A percentile compares a stretch with the other conserved stretches of the same genome.
Conservation (phyloP, 1,140 invertebrate genomes). For the Ips nitidus region DNA sequence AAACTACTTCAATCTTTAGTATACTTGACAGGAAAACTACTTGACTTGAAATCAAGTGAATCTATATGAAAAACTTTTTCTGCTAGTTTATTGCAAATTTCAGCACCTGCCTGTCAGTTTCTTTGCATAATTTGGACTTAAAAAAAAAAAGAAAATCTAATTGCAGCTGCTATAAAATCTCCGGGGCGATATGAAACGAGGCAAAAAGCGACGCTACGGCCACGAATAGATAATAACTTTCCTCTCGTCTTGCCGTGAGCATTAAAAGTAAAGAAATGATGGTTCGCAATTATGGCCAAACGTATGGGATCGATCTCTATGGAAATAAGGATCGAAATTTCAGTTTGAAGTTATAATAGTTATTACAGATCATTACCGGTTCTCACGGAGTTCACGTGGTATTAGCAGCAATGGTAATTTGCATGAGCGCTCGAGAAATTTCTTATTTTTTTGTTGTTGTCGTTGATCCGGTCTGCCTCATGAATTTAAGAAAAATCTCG, state of each 20-base stretch:
- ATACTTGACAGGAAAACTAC: no score
- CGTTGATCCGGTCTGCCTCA: not conserved
- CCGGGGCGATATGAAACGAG: no score
- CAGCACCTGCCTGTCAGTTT: no score
- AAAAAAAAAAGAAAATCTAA: no score
- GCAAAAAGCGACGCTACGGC: no score
- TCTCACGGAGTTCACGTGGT: constrained; percentile 31
- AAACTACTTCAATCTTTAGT: no score
- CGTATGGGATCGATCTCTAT: constrained; percentile 39
- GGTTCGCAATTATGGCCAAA: constrained; percentile 32
- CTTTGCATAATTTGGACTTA: no score
- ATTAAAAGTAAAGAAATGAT: constrained; percentile 29
- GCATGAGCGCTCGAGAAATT: not conserved
- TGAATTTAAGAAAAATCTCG: not conserved
- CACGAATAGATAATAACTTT: constrained; percentile 24
- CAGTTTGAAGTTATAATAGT: constrained; percentile 39
- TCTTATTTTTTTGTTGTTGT: not conserved
- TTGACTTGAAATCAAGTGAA: no score
- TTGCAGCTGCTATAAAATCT: no score
- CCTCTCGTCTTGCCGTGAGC: constrained; percentile 19
- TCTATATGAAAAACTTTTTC: no score
- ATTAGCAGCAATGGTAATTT: constrained; percentile 30
- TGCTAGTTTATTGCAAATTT: no score
- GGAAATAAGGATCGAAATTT: constrained; percentile 39
- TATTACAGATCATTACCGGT: constrained; percentile 39